These are phyloP conservation scores for Pocillopora meandrina DNA, from an alignment of 92 coral and sea anemone species.

Conservation along the genomic window DNA sequence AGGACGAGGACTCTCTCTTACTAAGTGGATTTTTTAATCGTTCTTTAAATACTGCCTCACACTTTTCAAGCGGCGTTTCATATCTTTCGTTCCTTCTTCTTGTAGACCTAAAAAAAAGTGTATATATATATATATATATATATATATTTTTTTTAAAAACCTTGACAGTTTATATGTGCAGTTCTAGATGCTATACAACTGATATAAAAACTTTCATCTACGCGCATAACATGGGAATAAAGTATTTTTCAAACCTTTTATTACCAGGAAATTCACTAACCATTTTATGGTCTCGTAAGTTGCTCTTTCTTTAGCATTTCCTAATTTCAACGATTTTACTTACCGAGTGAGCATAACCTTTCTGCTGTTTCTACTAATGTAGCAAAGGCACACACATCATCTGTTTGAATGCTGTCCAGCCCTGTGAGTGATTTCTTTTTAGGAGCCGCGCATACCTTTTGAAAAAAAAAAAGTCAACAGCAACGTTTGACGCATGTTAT, in stretches of 20 bases:
- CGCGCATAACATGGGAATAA: constrained; percentile 13
- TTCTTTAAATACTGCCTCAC: constrained; percentile 21
- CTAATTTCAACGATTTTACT: not conserved
- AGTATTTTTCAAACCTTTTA: constrained; percentile 6
- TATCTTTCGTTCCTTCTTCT: constrained; percentile 4
- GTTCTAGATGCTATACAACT: not conserved
- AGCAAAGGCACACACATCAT: constrained; percentile 44
- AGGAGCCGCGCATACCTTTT: constrained; percentile 58
- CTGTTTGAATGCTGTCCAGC: constrained; percentile 57
- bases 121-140: no score
- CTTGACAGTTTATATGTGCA: not conserved
- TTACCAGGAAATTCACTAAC: constrained; percentile 17
- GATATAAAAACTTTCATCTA: constrained; percentile 1
- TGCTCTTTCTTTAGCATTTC: constrained; percentile 1
- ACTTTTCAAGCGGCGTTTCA: constrained; percentile 15
- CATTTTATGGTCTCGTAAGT: constrained; percentile 1
- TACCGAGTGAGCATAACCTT: constrained; percentile 14
- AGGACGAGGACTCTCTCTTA: constrained; percentile 7
- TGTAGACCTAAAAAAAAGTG: not conserved
- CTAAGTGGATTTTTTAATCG: constrained; percentile 16
- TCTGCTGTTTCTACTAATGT: constrained; percentile 23
- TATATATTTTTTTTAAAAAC: no score
- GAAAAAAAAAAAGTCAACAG: constrained; percentile 1
- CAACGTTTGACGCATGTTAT: not conserved
- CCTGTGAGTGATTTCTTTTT: constrained; percentile 56